Evolutionary conservation across 2,113 vertebrate genomes (phyloP), one percentile per base, ranked within the genome.

Genomic region (Sturnus vulgaris): DNA sequence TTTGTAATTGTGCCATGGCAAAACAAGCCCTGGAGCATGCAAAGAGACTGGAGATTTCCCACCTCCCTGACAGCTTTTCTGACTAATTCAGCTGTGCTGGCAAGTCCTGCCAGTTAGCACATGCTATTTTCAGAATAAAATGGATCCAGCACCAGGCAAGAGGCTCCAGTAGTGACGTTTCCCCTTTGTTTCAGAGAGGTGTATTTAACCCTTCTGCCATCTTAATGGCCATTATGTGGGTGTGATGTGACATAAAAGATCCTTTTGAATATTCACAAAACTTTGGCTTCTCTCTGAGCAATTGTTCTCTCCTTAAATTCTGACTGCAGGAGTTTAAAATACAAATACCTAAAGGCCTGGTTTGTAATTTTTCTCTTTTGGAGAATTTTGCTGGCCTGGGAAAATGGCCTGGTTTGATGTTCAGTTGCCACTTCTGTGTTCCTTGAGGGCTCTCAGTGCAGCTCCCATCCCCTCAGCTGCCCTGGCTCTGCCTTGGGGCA

Each of bases 51-150:
- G 86, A 96, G 93, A 79, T 89, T 89, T 82, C 86, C 65, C 89
- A 87, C 91, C 66, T 89, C 89, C 81, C 73, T 57, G 80, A 77
- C 84, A 95, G 84, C 73, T 89, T 80, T 82, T 82, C 93, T 90
- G 79, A 72, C 70, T 52, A 71, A 82, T 79, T 95, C 66, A 79
- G 86, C 89, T 89, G 69, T 31, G 73, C 89, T 86, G 86, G 71
- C 66, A 82, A 69, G 72, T 56, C 20, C 86, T 88, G 80, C 80
- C 63, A 37, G 82, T 71, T 83, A 75, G 65, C 57, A 69, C 56
- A 44, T 84, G 77, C 83, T 92, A 37, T 91, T 84, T 91, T 66
- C 89, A 72, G 65, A 61, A 50, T 25, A 12, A 75, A 92, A 50
- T 31, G 47, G 46, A 59, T 56, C 50, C 69, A 76, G 81, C 77